These are phyloP conservation scores for Drosophila nannoptera DNA, from an alignment of 1,140 invertebrate species.

Conservation along the genomic window DNA sequence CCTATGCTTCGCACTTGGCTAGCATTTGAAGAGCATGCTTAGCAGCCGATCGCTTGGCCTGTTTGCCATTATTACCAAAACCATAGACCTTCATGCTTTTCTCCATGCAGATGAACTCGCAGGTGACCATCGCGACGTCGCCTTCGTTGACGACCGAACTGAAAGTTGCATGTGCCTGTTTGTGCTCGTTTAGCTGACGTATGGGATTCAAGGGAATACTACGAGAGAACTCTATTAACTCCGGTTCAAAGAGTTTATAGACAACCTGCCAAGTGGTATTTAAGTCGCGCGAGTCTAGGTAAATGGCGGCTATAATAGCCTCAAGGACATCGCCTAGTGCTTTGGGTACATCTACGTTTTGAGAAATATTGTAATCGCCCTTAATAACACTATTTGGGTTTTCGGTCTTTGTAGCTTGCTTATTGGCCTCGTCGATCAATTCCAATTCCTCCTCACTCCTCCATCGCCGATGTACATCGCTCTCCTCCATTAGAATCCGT, in stretches of 20 bases:
- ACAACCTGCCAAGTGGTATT: slow-evolving; percentile 90
- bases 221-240: slow-evolving; percentile 87
- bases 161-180: slow-evolving; percentile 82
- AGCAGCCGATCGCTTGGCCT: slow-evolving; percentile 87
- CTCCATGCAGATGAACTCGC: slow-evolving; percentile 82
- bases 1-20: slow-evolving; percentile 47
- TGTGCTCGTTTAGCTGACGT: slow-evolving; percentile 88
- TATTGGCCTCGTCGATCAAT: background rate
- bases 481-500: slow-evolving; percentile 84
- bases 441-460: slow-evolving; percentile 63
- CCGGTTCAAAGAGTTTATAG: slow-evolving; percentile 86
- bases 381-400: background rate
- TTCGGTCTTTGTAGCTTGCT: background rate
- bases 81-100: slow-evolving; percentile 83
- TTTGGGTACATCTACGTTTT: slow-evolving; percentile 94
- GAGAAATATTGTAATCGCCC: slow-evolving; percentile 80
- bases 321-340: slow-evolving; percentile 96
- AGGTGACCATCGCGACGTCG: slow-evolving; percentile 82
- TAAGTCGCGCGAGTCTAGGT: slow-evolving; percentile 91
- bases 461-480: slow-evolving; percentile 74
- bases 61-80: slow-evolving; percentile 84
- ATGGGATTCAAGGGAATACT: slow-evolving; percentile 94
- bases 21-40: slow-evolving; percentile 84
- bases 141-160: slow-evolving; percentile 70
- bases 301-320: slow-evolving; percentile 94